Percentiles rank a stretch among this genome's conserved stretches.
phyloP scores from a whole-genome alignment of 2,113 vertebrate genomes.

The Vanacampus margaritifer region DNA sequence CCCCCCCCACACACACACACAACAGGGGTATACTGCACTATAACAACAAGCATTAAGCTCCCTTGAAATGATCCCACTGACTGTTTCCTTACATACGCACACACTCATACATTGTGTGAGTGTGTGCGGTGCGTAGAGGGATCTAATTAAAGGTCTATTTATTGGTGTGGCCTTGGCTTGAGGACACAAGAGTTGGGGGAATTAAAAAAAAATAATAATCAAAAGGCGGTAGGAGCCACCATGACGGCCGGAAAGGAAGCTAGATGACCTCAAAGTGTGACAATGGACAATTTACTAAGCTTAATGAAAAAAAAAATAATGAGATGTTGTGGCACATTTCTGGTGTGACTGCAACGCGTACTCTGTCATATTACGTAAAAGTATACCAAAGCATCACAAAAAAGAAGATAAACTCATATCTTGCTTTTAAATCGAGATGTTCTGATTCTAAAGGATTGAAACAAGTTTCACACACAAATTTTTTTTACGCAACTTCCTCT shows the following conservation, averaged over 20 bases:
- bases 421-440: too few relatives aligned
- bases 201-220: background rate
- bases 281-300: conserved; percentile 16
- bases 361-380: background rate
- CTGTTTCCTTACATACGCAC: conserved; percentile 15
- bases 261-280: conserved; percentile 8
- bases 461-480: too few relatives aligned
- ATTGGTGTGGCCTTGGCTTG: conserved; percentile 19
- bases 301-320: conserved; percentile 13
- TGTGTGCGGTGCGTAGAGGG: background rate
- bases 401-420: too few relatives aligned
- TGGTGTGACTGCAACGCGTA: background rate
- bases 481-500: too few relatives aligned
- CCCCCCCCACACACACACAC: too few relatives aligned
- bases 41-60: conserved; percentile 7
- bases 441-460: too few relatives aligned
- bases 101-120: background rate
- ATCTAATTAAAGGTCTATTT: conserved; percentile 35
- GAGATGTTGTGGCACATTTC: background rate
- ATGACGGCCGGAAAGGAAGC: conserved; percentile 15
- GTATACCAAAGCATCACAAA: too few relatives aligned
- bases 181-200: conserved; percentile 3
- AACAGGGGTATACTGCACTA: too few relatives aligned
- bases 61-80: background rate
- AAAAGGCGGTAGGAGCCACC: background rate